A percentile compares a stretch with the other conserved stretches of the same genome.
These are phyloP conservation scores for Vulpes lagopus DNA, from an alignment of 2,113 vertebrate species.

Conservation along the genomic window DNA sequence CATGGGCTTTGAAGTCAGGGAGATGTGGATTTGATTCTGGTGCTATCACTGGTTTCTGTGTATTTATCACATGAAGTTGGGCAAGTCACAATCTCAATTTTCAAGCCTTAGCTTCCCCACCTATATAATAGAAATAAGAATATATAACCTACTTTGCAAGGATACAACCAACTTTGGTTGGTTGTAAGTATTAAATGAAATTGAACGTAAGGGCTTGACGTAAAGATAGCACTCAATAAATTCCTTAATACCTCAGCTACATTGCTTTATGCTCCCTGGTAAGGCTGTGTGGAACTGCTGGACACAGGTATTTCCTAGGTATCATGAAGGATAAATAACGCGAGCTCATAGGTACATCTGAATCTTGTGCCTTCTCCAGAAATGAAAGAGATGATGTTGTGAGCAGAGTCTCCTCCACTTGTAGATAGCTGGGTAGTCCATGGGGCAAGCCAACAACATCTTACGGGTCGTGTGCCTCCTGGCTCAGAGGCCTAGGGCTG, in stretches of 20 bases:
- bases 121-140: not conserved
- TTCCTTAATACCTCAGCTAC: not conserved
- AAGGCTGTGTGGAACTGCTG: not conserved
- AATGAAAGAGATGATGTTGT: not conserved
- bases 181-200: not conserved
- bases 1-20: slow-evolving; percentile 32
- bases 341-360: not conserved
- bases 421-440: not conserved
- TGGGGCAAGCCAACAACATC: not conserved
- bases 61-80: not conserved
- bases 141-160: not conserved
- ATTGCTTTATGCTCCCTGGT: slow-evolving; percentile 39
- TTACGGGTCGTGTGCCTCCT: not conserved
- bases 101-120: not conserved
- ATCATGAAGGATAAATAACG: not conserved
- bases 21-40: not conserved
- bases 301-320: not conserved
- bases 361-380: not conserved
- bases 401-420: not conserved
- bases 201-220: not conserved
- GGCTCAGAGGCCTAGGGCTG: not conserved
- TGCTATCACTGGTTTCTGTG: not conserved
- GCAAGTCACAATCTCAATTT: not conserved
- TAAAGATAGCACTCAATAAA: slow-evolving; percentile 14
- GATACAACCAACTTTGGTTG: not conserved